A percentile compares a stretch with the other conserved stretches of the same genome.
Evolutionary conservation across 2,888 invertebrate genomes (phyloP).

Genomic region (Epirrita christyi): DNA sequence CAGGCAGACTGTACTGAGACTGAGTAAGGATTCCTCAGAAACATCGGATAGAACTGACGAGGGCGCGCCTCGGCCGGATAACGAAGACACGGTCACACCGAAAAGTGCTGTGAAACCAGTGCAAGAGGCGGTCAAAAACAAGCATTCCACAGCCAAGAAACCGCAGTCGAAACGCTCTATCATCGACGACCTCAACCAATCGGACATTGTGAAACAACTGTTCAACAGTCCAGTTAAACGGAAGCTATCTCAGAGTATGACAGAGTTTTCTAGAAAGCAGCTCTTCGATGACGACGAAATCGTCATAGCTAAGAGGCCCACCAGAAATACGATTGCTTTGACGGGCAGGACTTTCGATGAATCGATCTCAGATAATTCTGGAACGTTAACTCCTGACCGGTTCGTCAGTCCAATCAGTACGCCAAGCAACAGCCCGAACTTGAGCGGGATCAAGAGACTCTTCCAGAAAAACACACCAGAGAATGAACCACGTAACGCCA

Average conservation of each 20-base stretch:
- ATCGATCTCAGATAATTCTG: constrained; percentile 49
- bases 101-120: constrained; percentile 62
- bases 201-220: constrained; percentile 71
- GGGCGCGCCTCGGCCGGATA: constrained; percentile 35
- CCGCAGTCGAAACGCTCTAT: constrained; percentile 75
- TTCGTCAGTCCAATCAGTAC: constrained; percentile 68
- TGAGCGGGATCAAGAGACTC: constrained; percentile 57
- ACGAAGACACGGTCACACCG: constrained; percentile 65
- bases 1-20: constrained; percentile 41
- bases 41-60: constrained; percentile 43
- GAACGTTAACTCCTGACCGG: constrained; percentile 57
- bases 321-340: constrained; percentile 52
- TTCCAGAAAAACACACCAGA: constrained; percentile 54
- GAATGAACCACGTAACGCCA: constrained; percentile 60
- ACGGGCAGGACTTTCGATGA: constrained; percentile 46
- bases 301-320: constrained; percentile 35
- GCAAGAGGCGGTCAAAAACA: constrained; percentile 72
- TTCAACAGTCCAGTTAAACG: constrained; percentile 79
- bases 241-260: constrained; percentile 79
- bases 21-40: constrained; percentile 48
- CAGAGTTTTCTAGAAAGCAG: constrained; percentile 65
- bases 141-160: constrained; percentile 78
- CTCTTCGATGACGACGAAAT: constrained; percentile 56
- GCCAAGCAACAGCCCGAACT: constrained; percentile 54
- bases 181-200: constrained; percentile 73